phyloP scores from a whole-genome alignment of 2,113 vertebrate species.

The Limnothrissa miodon region DNA sequence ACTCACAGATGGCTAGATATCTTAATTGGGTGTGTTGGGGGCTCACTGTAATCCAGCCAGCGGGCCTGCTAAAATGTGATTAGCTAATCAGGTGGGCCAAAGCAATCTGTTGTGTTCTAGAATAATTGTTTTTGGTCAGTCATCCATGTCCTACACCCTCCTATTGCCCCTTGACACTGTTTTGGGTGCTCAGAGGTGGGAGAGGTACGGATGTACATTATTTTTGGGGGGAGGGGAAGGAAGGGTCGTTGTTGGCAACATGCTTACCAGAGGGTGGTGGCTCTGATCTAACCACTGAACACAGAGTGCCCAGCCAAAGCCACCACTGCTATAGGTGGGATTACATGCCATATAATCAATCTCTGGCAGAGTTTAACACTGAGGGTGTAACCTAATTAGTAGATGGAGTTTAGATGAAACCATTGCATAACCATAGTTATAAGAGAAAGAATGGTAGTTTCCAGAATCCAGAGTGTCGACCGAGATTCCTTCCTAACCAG shows the following conservation, averaged over 20 bases:
- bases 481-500: neutral
- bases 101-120: constrained; percentile 18
- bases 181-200: neutral
- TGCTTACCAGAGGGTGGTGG: neutral
- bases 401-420: neutral
- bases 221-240: neutral
- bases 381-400: neutral
- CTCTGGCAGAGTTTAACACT: neutral
- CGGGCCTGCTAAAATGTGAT: neutral
- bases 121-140: constrained; percentile 30
- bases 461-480: neutral
- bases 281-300: neutral
- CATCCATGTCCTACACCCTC: neutral
- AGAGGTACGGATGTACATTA: neutral
- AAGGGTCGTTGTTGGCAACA: no score
- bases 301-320: neutral
- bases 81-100: constrained; percentile 22
- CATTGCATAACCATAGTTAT: neutral
- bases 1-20: neutral
- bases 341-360: neutral
- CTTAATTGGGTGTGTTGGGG: neutral
- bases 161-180: neutral
- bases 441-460: neutral
- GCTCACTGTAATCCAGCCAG: neutral
- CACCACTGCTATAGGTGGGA: neutral